A percentile compares a stretch with the other conserved stretches of the same genome.
phyloP scores from a whole-genome alignment of 2,113 vertebrate species.

The Pteronura brasiliensis region DNA sequence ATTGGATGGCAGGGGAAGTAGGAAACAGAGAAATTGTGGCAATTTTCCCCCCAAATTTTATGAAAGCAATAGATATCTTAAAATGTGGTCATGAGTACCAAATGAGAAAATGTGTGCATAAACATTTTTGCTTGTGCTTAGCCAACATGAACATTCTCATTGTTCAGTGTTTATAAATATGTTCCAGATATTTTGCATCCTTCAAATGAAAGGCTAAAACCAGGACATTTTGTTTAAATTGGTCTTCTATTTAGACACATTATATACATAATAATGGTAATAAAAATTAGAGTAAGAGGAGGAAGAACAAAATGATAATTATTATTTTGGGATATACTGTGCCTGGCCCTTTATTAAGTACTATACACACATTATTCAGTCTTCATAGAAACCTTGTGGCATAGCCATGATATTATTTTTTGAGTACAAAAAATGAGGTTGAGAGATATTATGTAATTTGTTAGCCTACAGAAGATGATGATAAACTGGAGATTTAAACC shows the following conservation, averaged over 20 bases:
- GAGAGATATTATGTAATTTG: not conserved
- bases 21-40: not conserved
- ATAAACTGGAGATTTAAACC: not conserved
- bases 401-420: not conserved
- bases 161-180: not conserved
- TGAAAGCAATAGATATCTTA: not conserved
- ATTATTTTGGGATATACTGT: not conserved
- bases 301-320: not conserved
- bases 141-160: not conserved
- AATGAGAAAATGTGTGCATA: not conserved
- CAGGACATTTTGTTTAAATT: not conserved
- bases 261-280: not conserved
- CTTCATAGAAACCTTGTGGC: not conserved
- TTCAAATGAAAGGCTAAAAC: not conserved
- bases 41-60: not conserved
- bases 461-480: not conserved
- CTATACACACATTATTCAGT: not conserved
- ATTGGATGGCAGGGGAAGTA: not conserved
- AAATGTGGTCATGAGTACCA: not conserved
- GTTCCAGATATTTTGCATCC: not conserved
- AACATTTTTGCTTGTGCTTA: not conserved
- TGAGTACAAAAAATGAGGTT: not conserved
- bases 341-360: not conserved
- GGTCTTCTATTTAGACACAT: not conserved
- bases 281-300: not conserved